These are phyloP conservation scores for Dasyurus viverrinus DNA, from an alignment of 2,113 vertebrate species.

Conservation along the genomic window DNA sequence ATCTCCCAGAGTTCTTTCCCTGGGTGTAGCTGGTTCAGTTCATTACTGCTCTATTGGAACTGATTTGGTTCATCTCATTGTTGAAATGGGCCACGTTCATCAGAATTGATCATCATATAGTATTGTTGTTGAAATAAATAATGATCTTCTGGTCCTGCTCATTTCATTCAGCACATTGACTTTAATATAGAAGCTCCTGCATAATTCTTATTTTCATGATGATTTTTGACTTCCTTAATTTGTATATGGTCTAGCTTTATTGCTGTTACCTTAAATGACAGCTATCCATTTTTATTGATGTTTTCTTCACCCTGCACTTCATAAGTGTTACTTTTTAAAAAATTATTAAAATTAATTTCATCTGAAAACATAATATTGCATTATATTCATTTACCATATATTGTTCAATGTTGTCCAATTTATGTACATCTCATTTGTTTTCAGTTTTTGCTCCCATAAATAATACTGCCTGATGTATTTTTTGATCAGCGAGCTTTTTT, in stretches of 20 bases:
- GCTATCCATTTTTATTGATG: background rate
- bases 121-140: too few species aligned
- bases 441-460: background rate
- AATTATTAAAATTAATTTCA: background rate
- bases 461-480: background rate
- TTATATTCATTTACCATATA: background rate
- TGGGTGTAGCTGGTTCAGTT: too few species aligned
- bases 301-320: background rate
- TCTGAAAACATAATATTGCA: background rate
- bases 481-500: background rate
- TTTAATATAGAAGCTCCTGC: background rate
- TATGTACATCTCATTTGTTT: background rate
- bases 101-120: too few species aligned
- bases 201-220: background rate
- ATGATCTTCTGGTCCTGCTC: too few species aligned
- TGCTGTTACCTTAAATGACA: background rate
- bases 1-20: too few species aligned
- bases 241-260: background rate
- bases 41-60: too few species aligned
- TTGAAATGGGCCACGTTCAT: too few species aligned
- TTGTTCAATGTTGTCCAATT: background rate
- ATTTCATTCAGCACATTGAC: background rate
- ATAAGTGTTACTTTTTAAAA: background rate
- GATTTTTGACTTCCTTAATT: background rate
- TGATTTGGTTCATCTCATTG: too few species aligned